These are phyloP conservation scores for Caenorhabditis sp. DNA, from an alignment of 2,888 invertebrate genomes.

Conservation along the genomic window DNA sequence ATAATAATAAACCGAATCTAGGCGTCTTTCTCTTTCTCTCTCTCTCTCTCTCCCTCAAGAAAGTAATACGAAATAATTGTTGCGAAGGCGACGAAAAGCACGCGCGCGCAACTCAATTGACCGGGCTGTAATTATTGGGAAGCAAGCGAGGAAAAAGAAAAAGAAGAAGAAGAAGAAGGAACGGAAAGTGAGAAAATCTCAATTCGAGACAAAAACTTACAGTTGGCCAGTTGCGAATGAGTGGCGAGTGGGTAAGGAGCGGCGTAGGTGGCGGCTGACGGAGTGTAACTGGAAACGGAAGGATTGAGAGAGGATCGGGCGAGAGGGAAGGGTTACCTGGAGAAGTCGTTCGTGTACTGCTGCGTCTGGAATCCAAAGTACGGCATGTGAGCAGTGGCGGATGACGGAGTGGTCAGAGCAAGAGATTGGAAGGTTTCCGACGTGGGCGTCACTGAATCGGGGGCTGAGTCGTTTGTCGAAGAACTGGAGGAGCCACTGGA, in stretches of 20 bases:
- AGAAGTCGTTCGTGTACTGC: constrained; percentile 43
- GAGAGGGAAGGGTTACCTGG: constrained; percentile 6
- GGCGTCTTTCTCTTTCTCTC: constrained; percentile 1
- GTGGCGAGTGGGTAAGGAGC: constrained; percentile 27
- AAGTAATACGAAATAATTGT: constrained; percentile 34
- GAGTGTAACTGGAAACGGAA: constrained; percentile 32
- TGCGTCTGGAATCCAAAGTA: constrained; percentile 31
- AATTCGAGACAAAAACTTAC: constrained; percentile 45
- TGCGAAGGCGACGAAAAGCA: constrained; percentile 26
- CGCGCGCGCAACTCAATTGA: constrained; percentile 31
- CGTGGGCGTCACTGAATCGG: constrained; percentile 23
- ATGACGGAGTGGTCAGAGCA: constrained; percentile 21
- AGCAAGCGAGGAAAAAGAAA: no score
- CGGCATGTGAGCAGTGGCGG: constrained; percentile 34
- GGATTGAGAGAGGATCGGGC: background rate
- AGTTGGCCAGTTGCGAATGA: constrained; percentile 35
- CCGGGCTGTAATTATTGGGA: constrained; percentile 29
- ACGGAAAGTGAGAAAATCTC: constrained; percentile 7
- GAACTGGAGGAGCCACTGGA: constrained; percentile 55
- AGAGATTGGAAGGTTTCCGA: constrained; percentile 27
- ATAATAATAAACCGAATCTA: constrained; percentile 23
- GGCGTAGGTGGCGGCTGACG: constrained; percentile 19
- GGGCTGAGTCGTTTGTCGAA: constrained; percentile 22
- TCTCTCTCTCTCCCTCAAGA: background rate
- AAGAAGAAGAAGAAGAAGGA: constrained; percentile 20